Evolutionary conservation across 2,113 vertebrate genomes (phyloP).

Genomic region (Melospiza georgiana): DNA sequence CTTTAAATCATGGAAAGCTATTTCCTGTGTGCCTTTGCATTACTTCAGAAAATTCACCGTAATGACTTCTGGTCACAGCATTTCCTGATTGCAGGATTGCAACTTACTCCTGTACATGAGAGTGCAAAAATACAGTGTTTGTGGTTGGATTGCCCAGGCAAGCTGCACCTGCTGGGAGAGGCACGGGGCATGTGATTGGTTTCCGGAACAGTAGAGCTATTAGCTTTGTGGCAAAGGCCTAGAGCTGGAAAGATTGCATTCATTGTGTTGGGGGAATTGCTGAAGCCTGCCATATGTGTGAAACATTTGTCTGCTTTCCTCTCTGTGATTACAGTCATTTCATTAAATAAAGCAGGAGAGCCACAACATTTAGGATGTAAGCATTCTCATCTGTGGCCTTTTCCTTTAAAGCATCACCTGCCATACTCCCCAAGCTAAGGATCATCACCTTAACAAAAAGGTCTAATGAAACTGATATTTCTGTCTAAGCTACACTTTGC

Average conservation of each 20-base stretch:
- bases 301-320: conserved; percentile 23
- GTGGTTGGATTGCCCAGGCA: background rate
- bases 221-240: conserved; percentile 44
- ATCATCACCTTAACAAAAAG: background rate
- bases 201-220: conserved; percentile 26
- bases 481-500: background rate
- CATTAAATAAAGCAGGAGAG: background rate
- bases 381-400: background rate
- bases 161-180: conserved; percentile 26
- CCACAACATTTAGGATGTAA: background rate
- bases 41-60: background rate
- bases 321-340: conserved; percentile 11
- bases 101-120: background rate
- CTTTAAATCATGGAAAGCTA: background rate
- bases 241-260: conserved; percentile 36
- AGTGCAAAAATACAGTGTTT: background rate
- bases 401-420: background rate
- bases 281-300: conserved; percentile 18
- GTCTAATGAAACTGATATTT: background rate
- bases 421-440: background rate
- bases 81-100: background rate
- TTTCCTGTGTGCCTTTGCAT: background rate
- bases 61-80: background rate
- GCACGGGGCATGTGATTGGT: background rate
- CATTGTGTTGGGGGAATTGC: conserved; percentile 7